phyloP scores from a whole-genome alignment of 2,888 invertebrate species.

The Archaeoteleia sp. region DNA sequence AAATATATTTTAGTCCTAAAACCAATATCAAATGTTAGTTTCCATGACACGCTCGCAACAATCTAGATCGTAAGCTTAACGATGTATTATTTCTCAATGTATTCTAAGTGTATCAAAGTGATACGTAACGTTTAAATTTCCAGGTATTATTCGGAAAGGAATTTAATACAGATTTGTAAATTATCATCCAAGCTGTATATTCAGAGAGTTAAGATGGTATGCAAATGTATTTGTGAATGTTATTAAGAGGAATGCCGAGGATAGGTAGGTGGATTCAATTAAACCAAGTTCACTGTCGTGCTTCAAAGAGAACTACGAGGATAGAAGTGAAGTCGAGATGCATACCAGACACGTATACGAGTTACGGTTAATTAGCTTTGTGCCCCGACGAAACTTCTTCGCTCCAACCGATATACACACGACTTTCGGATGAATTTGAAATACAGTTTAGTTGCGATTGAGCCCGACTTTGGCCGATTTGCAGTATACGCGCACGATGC shows the following conservation, averaged over 20 bases:
- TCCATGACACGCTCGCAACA: too few relatives aligned
- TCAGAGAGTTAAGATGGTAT: slow-evolving; percentile 10
- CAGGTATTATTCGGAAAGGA: neutral
- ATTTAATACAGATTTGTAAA: slow-evolving; percentile 11
- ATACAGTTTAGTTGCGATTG: too few relatives aligned
- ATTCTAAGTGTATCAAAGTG: too few relatives aligned
- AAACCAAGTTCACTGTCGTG: slow-evolving; percentile 32
- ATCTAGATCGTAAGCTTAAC: too few relatives aligned
- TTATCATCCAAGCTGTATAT: neutral
- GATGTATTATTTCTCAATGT: too few relatives aligned
- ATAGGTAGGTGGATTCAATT: slow-evolving; percentile 48
- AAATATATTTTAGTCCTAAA: too few relatives aligned
- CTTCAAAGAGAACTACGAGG: slow-evolving; percentile 28
- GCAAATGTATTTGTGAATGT: slow-evolving; percentile 42
- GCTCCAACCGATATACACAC: neutral
- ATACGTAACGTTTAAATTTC: too few relatives aligned
- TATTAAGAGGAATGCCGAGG: slow-evolving; percentile 42
- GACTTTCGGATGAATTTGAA: too few relatives aligned
- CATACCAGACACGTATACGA: slow-evolving; percentile 28
- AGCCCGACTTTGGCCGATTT: too few relatives aligned
- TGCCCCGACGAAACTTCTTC: slow-evolving; percentile 26
- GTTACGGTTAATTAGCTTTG: slow-evolving; percentile 44
- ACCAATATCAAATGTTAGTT: too few relatives aligned
- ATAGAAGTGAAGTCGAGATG: slow-evolving; percentile 29
- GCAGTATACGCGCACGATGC: too few relatives aligned